phyloP scores from a whole-genome alignment of 2,888 invertebrate genomes.

The Amphipoea lucens region DNA sequence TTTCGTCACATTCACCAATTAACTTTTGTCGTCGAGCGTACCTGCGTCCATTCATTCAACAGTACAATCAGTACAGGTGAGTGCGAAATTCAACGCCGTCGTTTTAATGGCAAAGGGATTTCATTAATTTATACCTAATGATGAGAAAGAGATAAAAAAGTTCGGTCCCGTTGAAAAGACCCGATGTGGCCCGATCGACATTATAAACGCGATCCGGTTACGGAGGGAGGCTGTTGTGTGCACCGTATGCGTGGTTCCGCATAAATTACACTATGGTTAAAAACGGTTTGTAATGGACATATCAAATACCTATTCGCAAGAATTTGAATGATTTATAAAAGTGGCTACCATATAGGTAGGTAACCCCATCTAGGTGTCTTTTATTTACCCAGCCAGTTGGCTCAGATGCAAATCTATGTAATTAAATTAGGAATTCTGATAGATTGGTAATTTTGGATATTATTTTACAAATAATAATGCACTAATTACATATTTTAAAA shows the following conservation, averaged over 20 bases:
- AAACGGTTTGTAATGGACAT: not conserved
- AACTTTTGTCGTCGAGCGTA: conserved; percentile 45
- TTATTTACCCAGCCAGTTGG: not conserved
- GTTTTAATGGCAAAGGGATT: conserved; percentile 62
- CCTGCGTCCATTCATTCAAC: conserved; percentile 46
- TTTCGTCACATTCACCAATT: conserved; percentile 50
- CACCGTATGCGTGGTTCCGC: conserved; percentile 47
- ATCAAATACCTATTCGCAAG: not conserved
- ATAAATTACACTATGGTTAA: conserved; percentile 44
- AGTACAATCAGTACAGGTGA: conserved; percentile 52
- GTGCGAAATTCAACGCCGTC: conserved; percentile 71
- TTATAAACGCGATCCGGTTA: conserved; percentile 76
- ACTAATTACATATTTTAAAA: not conserved
- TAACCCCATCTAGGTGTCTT: no score
- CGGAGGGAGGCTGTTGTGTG: conserved; percentile 48
- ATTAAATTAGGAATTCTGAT: not conserved
- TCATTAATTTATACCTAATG: conserved; percentile 68
- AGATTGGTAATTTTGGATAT: not conserved
- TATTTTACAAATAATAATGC: not conserved
- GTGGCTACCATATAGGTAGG: no score
- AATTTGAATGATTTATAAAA: not conserved
- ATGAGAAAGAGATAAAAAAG: conserved; percentile 60
- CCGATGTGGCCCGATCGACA: conserved; percentile 64
- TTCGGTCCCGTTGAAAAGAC: conserved; percentile 56
- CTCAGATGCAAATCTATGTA: not conserved